These are phyloP conservation scores for Cynoglossus semilaevis DNA, from an alignment of 2,113 vertebrate genomes.

Conservation along the genomic window DNA sequence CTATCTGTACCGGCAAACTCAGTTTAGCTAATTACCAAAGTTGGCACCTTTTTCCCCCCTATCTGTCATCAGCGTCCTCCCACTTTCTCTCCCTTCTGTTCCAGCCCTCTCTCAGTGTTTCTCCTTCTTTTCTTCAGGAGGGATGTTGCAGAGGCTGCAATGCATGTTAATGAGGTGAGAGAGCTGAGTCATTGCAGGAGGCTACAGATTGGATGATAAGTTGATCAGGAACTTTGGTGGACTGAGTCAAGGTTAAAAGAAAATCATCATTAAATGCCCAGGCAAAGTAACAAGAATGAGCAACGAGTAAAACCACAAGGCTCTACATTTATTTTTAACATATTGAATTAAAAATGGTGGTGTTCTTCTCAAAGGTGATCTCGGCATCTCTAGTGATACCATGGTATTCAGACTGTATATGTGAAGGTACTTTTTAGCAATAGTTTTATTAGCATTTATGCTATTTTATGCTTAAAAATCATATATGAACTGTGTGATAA, in stretches of 20 bases:
- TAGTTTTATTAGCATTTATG: no score
- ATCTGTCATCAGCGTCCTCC: conserved; percentile 1
- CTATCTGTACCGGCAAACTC: conserved; percentile 2
- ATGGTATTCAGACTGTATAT: no score
- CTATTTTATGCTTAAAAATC: no score
- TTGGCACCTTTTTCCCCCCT: neutral
- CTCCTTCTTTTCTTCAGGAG: conserved; percentile 29
- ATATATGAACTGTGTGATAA: no score
- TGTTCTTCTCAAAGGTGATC: no score
- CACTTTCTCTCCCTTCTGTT: conserved; percentile 8
- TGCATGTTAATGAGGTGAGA: conserved; percentile 68
- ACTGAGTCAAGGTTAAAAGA: conserved; percentile 1
- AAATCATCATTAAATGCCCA: neutral
- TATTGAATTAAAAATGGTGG: no score
- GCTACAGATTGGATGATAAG: conserved; percentile 29
- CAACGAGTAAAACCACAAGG: no score
- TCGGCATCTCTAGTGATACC: no score
- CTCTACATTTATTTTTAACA: no score
- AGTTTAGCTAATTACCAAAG: conserved; percentile 20
- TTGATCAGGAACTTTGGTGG: conserved; percentile 8
- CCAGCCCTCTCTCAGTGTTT: neutral
- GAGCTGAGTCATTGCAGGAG: conserved; percentile 70
- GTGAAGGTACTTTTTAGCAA: neutral
- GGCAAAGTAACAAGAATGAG: neutral
- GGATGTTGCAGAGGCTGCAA: conserved; percentile 49